These are phyloP conservation scores for Phasianus colchicus DNA, from an alignment of 2,113 vertebrate genomes.

Conservation along the genomic window DNA sequence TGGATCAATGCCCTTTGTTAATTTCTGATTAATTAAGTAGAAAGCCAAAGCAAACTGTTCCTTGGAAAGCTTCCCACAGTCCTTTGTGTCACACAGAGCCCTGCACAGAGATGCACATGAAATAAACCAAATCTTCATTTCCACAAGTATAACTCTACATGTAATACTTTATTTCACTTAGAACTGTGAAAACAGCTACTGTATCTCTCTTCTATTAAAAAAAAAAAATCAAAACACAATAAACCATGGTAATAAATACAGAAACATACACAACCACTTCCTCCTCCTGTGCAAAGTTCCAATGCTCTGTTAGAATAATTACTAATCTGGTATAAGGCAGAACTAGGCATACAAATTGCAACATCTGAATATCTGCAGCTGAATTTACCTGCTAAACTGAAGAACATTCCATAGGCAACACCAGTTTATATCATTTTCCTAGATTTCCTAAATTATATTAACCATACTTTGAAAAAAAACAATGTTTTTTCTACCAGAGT, in stretches of 20 bases:
- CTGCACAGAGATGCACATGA: slow-evolving; percentile 74
- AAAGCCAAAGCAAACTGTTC: slow-evolving; percentile 98
- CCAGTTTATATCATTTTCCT: background rate
- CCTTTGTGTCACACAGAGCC: slow-evolving; percentile 95
- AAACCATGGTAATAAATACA: background rate
- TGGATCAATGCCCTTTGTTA: slow-evolving; percentile 92
- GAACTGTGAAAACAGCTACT: background rate
- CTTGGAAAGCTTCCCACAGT: slow-evolving; percentile 93
- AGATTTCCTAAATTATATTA: background rate
- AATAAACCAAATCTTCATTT: background rate
- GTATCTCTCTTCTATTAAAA: background rate
- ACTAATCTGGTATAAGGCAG: background rate
- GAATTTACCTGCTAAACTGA: background rate
- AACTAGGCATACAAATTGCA: background rate
- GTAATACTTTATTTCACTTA: background rate
- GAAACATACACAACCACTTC: background rate
- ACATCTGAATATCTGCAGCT: background rate
- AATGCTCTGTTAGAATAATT: background rate
- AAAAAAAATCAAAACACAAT: background rate
- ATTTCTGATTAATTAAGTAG: slow-evolving; percentile 95
- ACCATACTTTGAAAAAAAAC: background rate
- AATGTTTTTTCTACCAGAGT: background rate
- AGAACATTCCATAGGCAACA: background rate
- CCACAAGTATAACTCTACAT: background rate
- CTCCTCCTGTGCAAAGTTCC: background rate